Evolutionary conservation across 2,113 vertebrate genomes (phyloP), one percentile per base, ranked within the genome.

Genomic region (Leucopsar rothschildi): DNA sequence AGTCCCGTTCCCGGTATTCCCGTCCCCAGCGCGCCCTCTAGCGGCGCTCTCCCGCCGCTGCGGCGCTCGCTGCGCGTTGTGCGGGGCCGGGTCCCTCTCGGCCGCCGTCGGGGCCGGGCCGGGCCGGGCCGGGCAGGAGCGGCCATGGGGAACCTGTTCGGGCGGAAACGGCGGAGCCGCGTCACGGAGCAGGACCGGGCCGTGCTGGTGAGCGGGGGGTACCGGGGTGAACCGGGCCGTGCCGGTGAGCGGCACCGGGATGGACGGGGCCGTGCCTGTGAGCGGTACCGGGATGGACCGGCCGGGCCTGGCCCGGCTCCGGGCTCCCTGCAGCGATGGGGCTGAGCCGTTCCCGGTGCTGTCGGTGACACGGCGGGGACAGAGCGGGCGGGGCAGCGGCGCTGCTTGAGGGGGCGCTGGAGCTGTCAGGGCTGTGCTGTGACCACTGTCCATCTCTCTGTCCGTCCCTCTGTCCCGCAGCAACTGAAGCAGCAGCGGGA

Each of bases 401-500:
- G 20, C 22, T 25, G 31, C 50, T 4, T 9, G 24, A 27, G 45
- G 29, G 53, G 40, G 13, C 16, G 35, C 29, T 10, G 85, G 37
- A 5, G 2, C 33, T 47, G 24, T 12, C 65, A 4, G 56, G 17
- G 44, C 31, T 11, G 18, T 8, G 7, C 4, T 16, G 63, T 92
- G 83, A 12, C 22, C 10, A 7, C 1, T 69, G 12, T 6, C 35
- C 16, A 4, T 75, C 20, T 31, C 44, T 7, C 47, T 47, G 47
- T 47, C 47, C 47, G 12, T 47, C 3, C 63, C 33, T 47, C 15
- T 61, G 29, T 57, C 52, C 39, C 22, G 29, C 25, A 94, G 99
- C 99, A 99, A 98, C 91, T 99, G 96, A 99, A 99, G 97, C 99
- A 99, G 97, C 99, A 99, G 97, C 97, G 99, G 86, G 99, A 99